Evolutionary conservation across 2,888 invertebrate species (phyloP).

Genomic region (Argyresthia albistria): DNA sequence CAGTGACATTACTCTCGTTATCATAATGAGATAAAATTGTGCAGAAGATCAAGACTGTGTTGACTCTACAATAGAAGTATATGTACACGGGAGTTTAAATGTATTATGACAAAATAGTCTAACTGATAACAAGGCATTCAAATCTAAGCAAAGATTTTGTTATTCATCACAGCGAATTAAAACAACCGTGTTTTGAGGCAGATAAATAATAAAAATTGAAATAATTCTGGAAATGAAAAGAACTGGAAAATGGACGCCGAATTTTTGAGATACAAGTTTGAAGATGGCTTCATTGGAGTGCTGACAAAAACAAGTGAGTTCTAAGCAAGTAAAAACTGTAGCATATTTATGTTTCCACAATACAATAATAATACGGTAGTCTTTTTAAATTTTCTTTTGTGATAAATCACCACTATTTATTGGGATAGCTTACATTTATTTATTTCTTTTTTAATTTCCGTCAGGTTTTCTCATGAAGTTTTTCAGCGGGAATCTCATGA

Average conservation of each 20-base stretch:
- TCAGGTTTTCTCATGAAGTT: too few species aligned
- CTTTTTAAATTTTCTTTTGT: background rate
- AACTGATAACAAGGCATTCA: background rate
- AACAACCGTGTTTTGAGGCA: background rate
- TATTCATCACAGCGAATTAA: background rate
- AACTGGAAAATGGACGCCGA: constrained; percentile 42
- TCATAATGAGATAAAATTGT: background rate
- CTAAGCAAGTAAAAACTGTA: too few species aligned
- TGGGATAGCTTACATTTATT: too few species aligned
- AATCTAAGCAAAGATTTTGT: background rate
- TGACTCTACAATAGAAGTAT: background rate
- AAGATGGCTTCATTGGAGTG: constrained; percentile 43
- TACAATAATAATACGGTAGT: too few species aligned
- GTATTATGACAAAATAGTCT: constrained; percentile 1
- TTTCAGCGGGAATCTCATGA: too few species aligned
- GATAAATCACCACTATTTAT: background rate
- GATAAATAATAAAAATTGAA: background rate
- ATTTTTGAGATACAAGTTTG: constrained; percentile 40
- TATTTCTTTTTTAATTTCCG: too few species aligned
- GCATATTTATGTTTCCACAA: too few species aligned
- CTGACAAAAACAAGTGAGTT: constrained; percentile 44
- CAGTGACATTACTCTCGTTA: too few species aligned
- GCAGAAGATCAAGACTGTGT: background rate
- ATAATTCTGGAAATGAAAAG: background rate
- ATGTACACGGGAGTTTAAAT: background rate